A percentile compares a stretch with the other conserved stretches of the same genome.
These are phyloP conservation scores for Drepana arcuata DNA, from an alignment of 1,140 invertebrate species.

Conservation along the genomic window DNA sequence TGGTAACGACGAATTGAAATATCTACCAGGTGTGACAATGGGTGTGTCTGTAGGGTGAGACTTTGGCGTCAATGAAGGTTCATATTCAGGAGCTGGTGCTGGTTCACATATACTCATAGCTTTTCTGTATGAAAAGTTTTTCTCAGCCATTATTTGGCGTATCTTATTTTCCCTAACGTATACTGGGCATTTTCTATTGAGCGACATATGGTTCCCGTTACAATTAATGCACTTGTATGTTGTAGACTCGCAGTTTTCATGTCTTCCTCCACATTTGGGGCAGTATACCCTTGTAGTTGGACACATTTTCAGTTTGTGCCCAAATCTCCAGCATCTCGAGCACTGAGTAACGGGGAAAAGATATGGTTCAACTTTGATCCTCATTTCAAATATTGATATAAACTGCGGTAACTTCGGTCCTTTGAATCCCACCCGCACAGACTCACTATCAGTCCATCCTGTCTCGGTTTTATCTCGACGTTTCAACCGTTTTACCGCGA, in stretches of 20 bases:
- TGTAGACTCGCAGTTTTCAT: constrained; percentile 13
- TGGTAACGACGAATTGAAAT: not conserved
- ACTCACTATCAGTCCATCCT: constrained; percentile 10
- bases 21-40: not conserved
- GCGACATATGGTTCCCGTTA: constrained; percentile 13
- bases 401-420: constrained; percentile 6
- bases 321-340: constrained; percentile 10
- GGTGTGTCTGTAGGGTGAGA: too few relatives aligned
- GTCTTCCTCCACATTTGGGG: constrained; percentile 13
- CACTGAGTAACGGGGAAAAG: constrained; percentile 10
- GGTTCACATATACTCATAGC: constrained; percentile 6
- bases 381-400: constrained; percentile 4
- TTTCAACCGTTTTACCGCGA: constrained; percentile 3
- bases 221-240: constrained; percentile 16
- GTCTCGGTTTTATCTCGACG: not conserved
- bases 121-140: constrained; percentile 14
- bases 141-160: constrained; percentile 14
- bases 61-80: too few relatives aligned
- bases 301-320: constrained; percentile 3
- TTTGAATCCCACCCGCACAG: constrained; percentile 11
- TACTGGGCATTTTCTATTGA: constrained; percentile 11
- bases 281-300: constrained; percentile 8
- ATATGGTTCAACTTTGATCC: constrained; percentile 14
- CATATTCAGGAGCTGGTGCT: too few relatives aligned
- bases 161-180: constrained; percentile 17